phyloP scores from a whole-genome alignment of 1,140 invertebrate species.

The Zaprionus ornatus region DNA sequence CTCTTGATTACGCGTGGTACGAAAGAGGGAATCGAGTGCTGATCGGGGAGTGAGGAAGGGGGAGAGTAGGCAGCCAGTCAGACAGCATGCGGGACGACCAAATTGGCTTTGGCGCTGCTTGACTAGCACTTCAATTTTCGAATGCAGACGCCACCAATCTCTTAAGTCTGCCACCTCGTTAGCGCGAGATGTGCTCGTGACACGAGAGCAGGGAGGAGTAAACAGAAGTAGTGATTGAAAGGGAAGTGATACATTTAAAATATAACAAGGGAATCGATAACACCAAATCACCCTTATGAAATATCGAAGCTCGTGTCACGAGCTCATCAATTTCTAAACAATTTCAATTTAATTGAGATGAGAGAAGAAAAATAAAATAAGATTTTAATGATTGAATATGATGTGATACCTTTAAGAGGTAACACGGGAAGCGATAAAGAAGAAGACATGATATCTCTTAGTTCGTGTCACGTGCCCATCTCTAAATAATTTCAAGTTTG shows the following conservation, averaged over 20 bases:
- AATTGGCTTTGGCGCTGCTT: constrained; percentile 68
- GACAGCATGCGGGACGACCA: constrained; percentile 42
- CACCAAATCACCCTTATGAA: no score
- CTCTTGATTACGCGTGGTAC: constrained; percentile 71
- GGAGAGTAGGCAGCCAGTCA: constrained; percentile 28
- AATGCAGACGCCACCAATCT: constrained; percentile 19
- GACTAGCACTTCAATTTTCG: constrained; percentile 49
- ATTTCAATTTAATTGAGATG: no score
- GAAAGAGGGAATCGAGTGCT: not conserved
- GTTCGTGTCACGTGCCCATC: no score
- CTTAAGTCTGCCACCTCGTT: not conserved
- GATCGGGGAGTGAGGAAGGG: not conserved
- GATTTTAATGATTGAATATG: no score
- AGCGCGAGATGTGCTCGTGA: constrained; percentile 3
- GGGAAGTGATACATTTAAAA: no score
- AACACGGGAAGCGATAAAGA: no score
- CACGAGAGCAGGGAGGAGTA: not conserved
- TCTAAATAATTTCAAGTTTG: no score
- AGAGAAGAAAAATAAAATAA: not conserved
- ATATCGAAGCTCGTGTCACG: no score
- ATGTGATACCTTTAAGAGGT: no score
- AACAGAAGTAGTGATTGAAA: not conserved
- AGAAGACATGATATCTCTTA: no score
- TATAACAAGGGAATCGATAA: no score
- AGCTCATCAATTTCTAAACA: not conserved